These are phyloP conservation scores for Thamnaconus septentrionalis DNA, from an alignment of 2,113 vertebrate genomes.

Conservation along the genomic window DNA sequence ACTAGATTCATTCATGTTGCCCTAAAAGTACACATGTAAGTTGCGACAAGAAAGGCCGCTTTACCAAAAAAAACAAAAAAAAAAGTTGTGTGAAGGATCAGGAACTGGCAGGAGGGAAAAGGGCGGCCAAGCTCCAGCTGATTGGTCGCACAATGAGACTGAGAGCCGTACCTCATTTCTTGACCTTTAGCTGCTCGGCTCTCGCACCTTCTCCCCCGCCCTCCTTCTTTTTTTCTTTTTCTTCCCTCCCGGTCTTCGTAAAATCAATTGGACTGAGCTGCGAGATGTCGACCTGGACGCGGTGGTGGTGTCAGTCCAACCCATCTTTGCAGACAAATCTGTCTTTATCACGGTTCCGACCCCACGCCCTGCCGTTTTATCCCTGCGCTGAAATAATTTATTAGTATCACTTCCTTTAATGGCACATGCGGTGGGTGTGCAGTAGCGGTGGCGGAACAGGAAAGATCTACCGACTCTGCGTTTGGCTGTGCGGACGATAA, in stretches of 20 bases:
- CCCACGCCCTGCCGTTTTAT: conserved; percentile 57
- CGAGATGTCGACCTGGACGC: no score
- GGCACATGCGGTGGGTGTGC: conserved; percentile 31
- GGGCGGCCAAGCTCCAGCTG: conserved; percentile 69
- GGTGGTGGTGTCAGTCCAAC: conserved; percentile 40
- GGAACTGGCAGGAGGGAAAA: conserved; percentile 64
- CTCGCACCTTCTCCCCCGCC: conserved; percentile 40
- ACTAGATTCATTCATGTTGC: background rate
- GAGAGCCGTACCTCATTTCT: conserved; percentile 71
- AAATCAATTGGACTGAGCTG: no score
- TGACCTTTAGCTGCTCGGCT: conserved; percentile 72
- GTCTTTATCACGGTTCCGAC: conserved; percentile 64
- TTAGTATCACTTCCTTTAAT: conserved; percentile 58
- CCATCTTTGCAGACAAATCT: conserved; percentile 61
- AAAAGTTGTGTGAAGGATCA: conserved; percentile 20
- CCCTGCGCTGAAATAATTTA: conserved; percentile 57
- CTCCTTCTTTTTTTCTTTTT: no score
- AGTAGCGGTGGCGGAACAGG: background rate
- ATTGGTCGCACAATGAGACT: conserved; percentile 72
- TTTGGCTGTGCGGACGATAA: no score
- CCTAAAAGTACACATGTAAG: conserved; percentile 27
- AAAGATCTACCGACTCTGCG: no score
- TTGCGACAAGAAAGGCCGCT: conserved; percentile 39
- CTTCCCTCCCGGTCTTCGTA: no score
- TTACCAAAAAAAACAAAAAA: conserved; percentile 42